Percentiles rank a stretch among this genome's conserved stretches.
Evolutionary conservation across 2,113 vertebrate species (phyloP).

Genomic region (Halcyon malimbica): DNA sequence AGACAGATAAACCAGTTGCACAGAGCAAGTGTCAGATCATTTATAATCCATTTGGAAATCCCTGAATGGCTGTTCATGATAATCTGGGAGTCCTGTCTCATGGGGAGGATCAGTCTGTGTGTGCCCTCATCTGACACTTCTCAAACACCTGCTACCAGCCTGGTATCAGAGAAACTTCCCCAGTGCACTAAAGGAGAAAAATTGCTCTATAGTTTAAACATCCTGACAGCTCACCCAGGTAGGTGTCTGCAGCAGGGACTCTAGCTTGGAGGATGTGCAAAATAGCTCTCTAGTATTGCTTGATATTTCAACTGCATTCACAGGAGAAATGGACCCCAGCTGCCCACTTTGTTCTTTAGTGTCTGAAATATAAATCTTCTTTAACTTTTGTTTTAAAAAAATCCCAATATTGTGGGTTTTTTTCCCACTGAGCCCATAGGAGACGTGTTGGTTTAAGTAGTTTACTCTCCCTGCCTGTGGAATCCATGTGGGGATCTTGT

Average conservation of each 20-base stretch:
- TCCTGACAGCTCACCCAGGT: not conserved
- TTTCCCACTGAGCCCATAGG: not conserved
- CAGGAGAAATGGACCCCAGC: not conserved
- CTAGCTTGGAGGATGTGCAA: not conserved
- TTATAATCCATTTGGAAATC: conserved; percentile 48
- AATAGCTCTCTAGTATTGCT: not conserved
- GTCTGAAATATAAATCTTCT: not conserved
- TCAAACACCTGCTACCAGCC: not conserved
- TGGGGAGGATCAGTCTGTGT: not conserved
- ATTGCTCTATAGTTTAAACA: not conserved
- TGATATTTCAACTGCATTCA: not conserved
- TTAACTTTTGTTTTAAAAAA: not conserved
- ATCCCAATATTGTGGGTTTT: not conserved
- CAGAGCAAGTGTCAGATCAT: conserved; percentile 51
- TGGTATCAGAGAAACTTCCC: not conserved
- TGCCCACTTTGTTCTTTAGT: not conserved
- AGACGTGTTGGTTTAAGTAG: not conserved
- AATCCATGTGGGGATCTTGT: not conserved
- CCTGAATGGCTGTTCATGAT: not conserved
- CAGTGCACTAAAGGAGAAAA: not conserved
- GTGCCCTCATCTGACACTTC: not conserved
- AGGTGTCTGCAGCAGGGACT: not conserved
- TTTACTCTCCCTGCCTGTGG: not conserved
- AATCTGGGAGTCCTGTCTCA: not conserved
- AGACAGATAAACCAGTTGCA: conserved; percentile 37